Percentiles rank a stretch among this genome's conserved stretches.
Conservation (phyloP, 1,140 invertebrate species). For the Myzus persicae region DNA sequence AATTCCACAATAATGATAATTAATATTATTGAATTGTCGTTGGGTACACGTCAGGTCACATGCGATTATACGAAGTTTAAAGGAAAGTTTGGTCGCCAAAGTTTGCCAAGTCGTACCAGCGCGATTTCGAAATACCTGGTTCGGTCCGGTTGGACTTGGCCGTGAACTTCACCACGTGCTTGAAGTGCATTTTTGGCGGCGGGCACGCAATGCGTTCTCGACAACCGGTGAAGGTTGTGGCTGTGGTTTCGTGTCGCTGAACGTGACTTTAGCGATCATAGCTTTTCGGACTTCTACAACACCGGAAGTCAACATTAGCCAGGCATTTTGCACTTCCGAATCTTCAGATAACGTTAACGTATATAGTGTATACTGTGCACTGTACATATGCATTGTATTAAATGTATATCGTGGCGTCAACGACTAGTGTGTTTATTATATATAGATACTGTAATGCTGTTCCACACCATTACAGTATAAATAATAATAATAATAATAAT, state of each 20-base stretch:
- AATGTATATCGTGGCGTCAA: not conserved
- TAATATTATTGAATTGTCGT: not conserved
- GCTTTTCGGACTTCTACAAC: not conserved
- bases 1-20: not conserved
- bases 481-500: no score
- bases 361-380: not conserved
- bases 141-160: not conserved
- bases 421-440: not conserved
- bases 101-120: not conserved
- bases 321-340: not conserved
- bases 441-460: not conserved
- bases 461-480: no score
- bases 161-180: conserved; percentile 7
- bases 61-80: not conserved
- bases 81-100: not conserved
- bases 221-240: not conserved
- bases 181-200: not conserved
- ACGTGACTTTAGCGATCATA: not conserved
- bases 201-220: not conserved
- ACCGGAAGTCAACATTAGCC: not conserved
- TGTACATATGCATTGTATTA: not conserved
- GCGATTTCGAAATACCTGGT: not conserved
- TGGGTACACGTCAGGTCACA: not conserved
- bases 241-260: not conserved
- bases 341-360: not conserved